Evolutionary conservation across 2,888 invertebrate species (phyloP).

Genomic region (Coenonympha glycerion): DNA sequence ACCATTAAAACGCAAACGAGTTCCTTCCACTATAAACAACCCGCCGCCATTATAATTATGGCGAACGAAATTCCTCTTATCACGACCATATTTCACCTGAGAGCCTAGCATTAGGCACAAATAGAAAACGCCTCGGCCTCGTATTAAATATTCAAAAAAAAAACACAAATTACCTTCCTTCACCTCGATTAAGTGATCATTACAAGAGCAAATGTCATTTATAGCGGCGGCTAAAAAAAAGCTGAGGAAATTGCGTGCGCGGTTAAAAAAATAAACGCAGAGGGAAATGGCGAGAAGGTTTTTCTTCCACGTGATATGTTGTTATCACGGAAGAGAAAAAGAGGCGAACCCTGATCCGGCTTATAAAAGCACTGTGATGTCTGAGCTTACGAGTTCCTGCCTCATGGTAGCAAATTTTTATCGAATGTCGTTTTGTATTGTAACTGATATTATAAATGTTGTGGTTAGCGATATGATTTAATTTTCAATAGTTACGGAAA

Average conservation of each 20-base stretch:
- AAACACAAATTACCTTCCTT: slow-evolving; percentile 53
- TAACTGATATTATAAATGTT: too few species aligned
- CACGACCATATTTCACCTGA: slow-evolving; percentile 64
- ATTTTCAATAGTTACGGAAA: too few species aligned
- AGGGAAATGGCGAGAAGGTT: slow-evolving; percentile 40
- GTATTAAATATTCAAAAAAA: slow-evolving; percentile 30
- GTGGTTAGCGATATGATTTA: too few species aligned
- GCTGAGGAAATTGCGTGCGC: slow-evolving; percentile 61
- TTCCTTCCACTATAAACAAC: slow-evolving; percentile 64
- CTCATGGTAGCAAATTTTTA: too few species aligned
- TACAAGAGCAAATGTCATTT: slow-evolving; percentile 59
- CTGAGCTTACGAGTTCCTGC: too few species aligned
- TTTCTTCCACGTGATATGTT: slow-evolving; percentile 49
- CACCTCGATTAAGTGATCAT: slow-evolving; percentile 66
- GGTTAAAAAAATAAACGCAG: slow-evolving; percentile 44
- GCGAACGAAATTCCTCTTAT: slow-evolving; percentile 68
- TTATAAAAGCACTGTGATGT: too few species aligned
- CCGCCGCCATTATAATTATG: slow-evolving; percentile 63
- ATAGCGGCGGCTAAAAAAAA: slow-evolving; percentile 49
- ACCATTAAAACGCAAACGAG: slow-evolving; percentile 67
- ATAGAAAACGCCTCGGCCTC: slow-evolving; percentile 42
- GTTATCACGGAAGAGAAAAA: too few species aligned
- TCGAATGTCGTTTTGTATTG: too few species aligned
- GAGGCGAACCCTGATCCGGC: too few species aligned
- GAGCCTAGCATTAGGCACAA: slow-evolving; percentile 60